These are phyloP conservation scores for Tauraco hartlaubi DNA, from an alignment of 2,797 vertebrate species.

Conservation along the genomic window DNA sequence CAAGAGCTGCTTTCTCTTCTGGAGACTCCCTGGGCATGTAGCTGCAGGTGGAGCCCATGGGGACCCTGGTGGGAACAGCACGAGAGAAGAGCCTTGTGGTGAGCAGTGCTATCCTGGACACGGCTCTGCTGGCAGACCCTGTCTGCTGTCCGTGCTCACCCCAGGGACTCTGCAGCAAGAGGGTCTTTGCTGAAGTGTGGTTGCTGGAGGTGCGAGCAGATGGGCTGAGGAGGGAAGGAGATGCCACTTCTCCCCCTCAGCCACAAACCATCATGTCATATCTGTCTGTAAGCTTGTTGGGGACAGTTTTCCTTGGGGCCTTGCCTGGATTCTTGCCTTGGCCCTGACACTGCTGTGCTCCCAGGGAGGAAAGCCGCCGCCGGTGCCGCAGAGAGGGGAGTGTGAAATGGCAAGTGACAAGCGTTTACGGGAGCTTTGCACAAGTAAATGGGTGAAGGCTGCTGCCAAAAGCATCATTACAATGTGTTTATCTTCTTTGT, in stretches of 20 bases:
- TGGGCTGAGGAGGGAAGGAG: not conserved
- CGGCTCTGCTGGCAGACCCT: accelerated
- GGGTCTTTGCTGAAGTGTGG: accelerated
- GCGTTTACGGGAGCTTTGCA: accelerated
- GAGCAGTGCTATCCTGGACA: not conserved
- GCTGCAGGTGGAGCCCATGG: not conserved
- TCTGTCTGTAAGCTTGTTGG: not conserved
- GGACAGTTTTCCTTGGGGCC: not conserved
- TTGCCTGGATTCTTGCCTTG: accelerated
- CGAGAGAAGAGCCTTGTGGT: accelerated
- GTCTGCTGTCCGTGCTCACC: not conserved
- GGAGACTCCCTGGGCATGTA: accelerated
- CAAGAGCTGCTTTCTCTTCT: not conserved
- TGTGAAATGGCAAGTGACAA: not conserved
- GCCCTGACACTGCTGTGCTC: not conserved
- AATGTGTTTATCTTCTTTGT: not conserved
- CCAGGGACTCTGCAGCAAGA: not conserved
- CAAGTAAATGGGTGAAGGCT: not conserved
- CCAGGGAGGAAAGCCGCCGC: accelerated
- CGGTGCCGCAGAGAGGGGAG: accelerated
- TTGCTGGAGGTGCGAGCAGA: not conserved
- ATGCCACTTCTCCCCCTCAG: not conserved
- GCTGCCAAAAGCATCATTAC: not conserved
- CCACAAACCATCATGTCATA: accelerated
- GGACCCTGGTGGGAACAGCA: not conserved